Conservation (phyloP, 2,888 invertebrate genomes). For the Pandemis corylana region DNA sequence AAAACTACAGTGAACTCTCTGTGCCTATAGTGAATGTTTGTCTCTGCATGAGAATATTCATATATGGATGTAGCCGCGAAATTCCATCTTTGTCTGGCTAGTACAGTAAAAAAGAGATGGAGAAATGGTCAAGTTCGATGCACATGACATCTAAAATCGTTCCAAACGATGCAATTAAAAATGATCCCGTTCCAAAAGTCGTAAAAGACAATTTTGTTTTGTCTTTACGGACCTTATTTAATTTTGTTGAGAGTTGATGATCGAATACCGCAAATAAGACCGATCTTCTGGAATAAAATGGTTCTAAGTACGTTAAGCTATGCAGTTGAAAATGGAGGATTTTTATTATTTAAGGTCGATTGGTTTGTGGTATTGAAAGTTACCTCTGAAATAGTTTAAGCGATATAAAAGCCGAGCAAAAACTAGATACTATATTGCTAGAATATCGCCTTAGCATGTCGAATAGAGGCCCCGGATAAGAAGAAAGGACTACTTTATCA, state of each 20-base stretch:
- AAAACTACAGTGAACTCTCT: too few relatives aligned
- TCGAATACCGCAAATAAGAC: slow-evolving; percentile 1
- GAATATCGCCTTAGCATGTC: not conserved
- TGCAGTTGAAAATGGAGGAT: not conserved
- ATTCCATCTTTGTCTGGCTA: not conserved
- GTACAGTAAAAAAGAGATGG: not conserved
- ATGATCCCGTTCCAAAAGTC: slow-evolving; percentile 1
- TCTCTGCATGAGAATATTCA: not conserved
- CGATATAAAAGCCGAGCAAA: too few relatives aligned
- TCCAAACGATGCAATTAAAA: not conserved
- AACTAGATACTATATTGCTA: not conserved
- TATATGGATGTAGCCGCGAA: not conserved
- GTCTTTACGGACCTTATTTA: not conserved
- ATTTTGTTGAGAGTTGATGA: slow-evolving; percentile 2
- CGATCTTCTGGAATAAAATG: slow-evolving; percentile 1
- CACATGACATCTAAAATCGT: slow-evolving; percentile 8
- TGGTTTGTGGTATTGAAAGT: too few relatives aligned
- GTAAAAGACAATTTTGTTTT: not conserved
- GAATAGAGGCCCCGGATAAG: not conserved
- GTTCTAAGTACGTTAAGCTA: not conserved
- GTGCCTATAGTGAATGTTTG: too few relatives aligned
- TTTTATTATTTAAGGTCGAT: slow-evolving; percentile 1
- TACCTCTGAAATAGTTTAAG: too few relatives aligned
- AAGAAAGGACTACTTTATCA: not conserved
- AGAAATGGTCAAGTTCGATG: not conserved